Conservation (phyloP, 2,113 vertebrate species). For the Aegotheles bennettii region DNA sequence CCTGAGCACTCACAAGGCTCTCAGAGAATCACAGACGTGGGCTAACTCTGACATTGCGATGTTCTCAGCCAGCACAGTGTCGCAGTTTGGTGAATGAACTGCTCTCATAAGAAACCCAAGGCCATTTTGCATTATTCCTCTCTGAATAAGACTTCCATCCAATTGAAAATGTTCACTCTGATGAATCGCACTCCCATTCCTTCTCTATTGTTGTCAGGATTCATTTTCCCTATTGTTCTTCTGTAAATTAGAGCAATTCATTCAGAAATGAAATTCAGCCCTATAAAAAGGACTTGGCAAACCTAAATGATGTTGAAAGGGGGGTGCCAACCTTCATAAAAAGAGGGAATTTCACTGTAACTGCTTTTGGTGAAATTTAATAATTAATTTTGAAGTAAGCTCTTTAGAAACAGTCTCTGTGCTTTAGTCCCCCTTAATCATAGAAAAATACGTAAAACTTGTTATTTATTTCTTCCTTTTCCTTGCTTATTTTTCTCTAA, state of each 20-base stretch:
- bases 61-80: neutral
- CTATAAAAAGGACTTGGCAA: neutral
- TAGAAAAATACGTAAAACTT: neutral
- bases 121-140: neutral
- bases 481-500: conserved; percentile 29
- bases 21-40: neutral
- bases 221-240: conserved; percentile 6
- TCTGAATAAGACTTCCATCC: neutral
- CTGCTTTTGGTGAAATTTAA: neutral
- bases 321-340: neutral
- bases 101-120: neutral
- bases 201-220: neutral
- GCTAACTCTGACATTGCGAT: neutral
- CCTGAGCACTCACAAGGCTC: neutral
- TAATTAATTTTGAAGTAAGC: neutral
- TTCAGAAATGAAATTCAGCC: conserved; percentile 9
- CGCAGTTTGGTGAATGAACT: neutral
- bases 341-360: neutral
- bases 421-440: neutral
- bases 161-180: neutral
- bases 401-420: neutral
- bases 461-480: neutral
- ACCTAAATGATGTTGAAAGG: neutral
- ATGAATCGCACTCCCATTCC: neutral
- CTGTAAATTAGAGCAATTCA: neutral